Conservation (phyloP, 2,888 invertebrate genomes). For the Sarcophaga subvicina region DNA sequence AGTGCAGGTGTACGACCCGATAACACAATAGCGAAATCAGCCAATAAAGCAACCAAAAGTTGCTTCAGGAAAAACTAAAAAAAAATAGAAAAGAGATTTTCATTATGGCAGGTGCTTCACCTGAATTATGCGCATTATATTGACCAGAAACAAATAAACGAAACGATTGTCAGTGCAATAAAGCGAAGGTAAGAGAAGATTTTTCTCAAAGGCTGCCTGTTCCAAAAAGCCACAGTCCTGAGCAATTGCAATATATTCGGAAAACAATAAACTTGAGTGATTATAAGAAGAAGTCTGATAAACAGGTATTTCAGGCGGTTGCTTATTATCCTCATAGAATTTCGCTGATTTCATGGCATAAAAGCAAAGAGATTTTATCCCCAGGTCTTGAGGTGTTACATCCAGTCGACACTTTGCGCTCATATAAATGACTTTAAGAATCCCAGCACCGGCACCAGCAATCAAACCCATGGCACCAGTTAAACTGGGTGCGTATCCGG, state of each 20-base stretch:
- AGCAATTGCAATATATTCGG: slow-evolving; percentile 69
- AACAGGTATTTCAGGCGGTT: slow-evolving; percentile 66
- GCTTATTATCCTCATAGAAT: slow-evolving; percentile 20
- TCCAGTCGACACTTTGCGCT: slow-evolving; percentile 70
- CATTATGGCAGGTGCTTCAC: too few species aligned
- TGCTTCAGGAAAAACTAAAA: slow-evolving; percentile 73
- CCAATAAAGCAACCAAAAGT: slow-evolving; percentile 73
- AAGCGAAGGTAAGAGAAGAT: slow-evolving; percentile 71
- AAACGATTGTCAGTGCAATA: slow-evolving; percentile 71
- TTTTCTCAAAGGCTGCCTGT: slow-evolving; percentile 70
- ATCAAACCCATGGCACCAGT: slow-evolving; percentile 77
- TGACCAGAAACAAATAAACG: slow-evolving; percentile 70
- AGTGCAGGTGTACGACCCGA: slow-evolving; percentile 72
- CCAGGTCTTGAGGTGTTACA: slow-evolving; percentile 75
- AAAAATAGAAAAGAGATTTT: neutral
- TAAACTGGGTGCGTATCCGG: slow-evolving; percentile 74
- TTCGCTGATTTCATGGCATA: slow-evolving; percentile 16
- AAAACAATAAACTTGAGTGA: slow-evolving; percentile 70
- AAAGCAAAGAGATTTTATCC: slow-evolving; percentile 68
- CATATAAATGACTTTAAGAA: slow-evolving; percentile 74
- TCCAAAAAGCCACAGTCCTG: slow-evolving; percentile 71
- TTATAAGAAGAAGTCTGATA: slow-evolving; percentile 72
- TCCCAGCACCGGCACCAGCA: slow-evolving; percentile 74
- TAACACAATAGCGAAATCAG: slow-evolving; percentile 71
- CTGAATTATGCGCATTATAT: too few species aligned